These are phyloP conservation scores for Hipparchia semele DNA, from an alignment of 2,888 invertebrate species.

Conservation along the genomic window DNA sequence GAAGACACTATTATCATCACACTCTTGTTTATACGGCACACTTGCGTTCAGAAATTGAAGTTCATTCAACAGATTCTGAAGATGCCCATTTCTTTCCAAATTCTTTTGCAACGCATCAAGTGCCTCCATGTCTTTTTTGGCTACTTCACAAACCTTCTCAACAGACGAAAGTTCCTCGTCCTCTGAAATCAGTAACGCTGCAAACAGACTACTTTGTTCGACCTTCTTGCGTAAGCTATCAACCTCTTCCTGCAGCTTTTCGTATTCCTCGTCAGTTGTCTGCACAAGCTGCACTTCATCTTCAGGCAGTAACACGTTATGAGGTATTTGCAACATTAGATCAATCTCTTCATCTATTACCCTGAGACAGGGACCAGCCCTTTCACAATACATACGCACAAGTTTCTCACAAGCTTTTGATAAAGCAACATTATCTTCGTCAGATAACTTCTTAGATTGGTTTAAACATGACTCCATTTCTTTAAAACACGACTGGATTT, in stretches of 20 bases:
- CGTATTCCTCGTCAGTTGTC: slow-evolving; percentile 63
- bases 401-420: slow-evolving; percentile 69
- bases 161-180: slow-evolving; percentile 65
- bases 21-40: slow-evolving; percentile 56
- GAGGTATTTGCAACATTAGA: slow-evolving; percentile 62
- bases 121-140: slow-evolving; percentile 70
- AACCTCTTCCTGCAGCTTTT: slow-evolving; percentile 66
- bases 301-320: slow-evolving; percentile 67
- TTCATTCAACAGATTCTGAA: slow-evolving; percentile 57
- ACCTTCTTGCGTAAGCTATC: slow-evolving; percentile 59
- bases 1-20: slow-evolving; percentile 43
- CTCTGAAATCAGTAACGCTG: slow-evolving; percentile 65
- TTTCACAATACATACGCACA: slow-evolving; percentile 65
- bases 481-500: slow-evolving; percentile 67
- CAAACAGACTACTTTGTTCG: slow-evolving; percentile 71
- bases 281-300: slow-evolving; percentile 69
- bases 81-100: slow-evolving; percentile 49
- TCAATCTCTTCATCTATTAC: slow-evolving; percentile 70
- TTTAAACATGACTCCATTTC: slow-evolving; percentile 69
- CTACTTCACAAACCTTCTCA: slow-evolving; percentile 68
- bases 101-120: slow-evolving; percentile 62
- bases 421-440: slow-evolving; percentile 66
- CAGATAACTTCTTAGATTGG: slow-evolving; percentile 65
- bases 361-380: slow-evolving; percentile 64
- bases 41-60: slow-evolving; percentile 64